Evolutionary conservation across 2,113 vertebrate species (phyloP).

Genomic region (Acrocephalus kingi): DNA sequence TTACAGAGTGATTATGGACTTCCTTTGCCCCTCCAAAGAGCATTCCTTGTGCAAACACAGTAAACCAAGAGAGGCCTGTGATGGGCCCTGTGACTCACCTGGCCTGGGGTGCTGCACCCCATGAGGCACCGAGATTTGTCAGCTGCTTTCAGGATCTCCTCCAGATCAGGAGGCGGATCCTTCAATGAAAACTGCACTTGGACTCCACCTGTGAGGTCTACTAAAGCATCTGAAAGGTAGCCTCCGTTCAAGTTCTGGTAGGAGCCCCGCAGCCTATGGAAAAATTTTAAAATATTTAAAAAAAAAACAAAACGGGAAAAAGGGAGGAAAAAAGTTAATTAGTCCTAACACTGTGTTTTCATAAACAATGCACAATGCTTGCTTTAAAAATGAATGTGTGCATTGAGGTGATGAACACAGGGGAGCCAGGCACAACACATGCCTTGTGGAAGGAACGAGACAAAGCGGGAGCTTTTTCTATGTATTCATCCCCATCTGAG

Average conservation of each 20-base stretch:
- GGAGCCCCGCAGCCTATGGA: conserved; percentile 83
- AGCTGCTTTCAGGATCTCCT: conserved; percentile 77
- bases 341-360: not conserved
- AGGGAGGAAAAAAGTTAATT: not conserved
- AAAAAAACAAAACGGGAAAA: rapidly evolving
- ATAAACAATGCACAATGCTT: not conserved
- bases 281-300: not conserved
- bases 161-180: conserved; percentile 62
- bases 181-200: conserved; percentile 70
- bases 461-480: not conserved
- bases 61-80: not conserved
- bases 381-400: not conserved
- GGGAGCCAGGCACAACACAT: not conserved
- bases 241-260: conserved; percentile 83
- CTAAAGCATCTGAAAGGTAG: conserved; percentile 81
- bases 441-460: not conserved
- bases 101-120: conserved; percentile 75
- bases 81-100: conserved; percentile 63
- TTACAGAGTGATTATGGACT: not conserved
- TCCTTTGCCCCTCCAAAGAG: not conserved
- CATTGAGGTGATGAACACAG: not conserved
- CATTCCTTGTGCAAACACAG: not conserved
- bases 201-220: conserved; percentile 90
- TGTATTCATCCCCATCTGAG: not conserved
- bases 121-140: conserved; percentile 74